A percentile compares a stretch with the other conserved stretches of the same genome.
Evolutionary conservation across 2,888 invertebrate genomes (phyloP).

Genomic region (Drosophila recens): DNA sequence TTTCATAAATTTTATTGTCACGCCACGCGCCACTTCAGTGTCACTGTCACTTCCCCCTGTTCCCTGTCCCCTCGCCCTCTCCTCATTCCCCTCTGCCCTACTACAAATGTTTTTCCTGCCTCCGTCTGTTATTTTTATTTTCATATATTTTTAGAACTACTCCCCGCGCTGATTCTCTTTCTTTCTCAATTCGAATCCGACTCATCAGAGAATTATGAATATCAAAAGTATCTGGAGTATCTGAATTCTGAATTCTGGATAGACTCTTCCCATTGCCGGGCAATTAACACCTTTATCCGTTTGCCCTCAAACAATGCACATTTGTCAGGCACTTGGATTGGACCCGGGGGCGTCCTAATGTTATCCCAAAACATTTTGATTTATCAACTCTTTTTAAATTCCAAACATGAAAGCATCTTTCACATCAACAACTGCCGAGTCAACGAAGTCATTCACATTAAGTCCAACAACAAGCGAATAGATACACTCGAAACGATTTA

Average conservation of each 20-base stretch:
- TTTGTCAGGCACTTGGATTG: slow-evolving; percentile 63
- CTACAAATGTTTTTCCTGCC: slow-evolving; percentile 15
- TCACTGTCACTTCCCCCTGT: slow-evolving; percentile 33
- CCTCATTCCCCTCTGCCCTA: no score
- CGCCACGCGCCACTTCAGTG: slow-evolving; percentile 55
- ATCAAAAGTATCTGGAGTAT: slow-evolving; percentile 31
- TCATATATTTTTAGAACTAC: slow-evolving; percentile 26
- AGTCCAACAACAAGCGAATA: slow-evolving; percentile 57
- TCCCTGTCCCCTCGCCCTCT: background rate
- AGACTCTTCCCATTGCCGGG: slow-evolving; percentile 24
- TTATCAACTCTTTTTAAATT: slow-evolving; percentile 81
- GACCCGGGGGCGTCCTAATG: slow-evolving; percentile 48
- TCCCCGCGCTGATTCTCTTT: background rate
- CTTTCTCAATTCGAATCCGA: background rate
- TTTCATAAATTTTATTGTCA: slow-evolving; percentile 66
- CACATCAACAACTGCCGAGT: slow-evolving; percentile 52
- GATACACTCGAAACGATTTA: slow-evolving; percentile 76
- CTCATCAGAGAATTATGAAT: slow-evolving; percentile 54
- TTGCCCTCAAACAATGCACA: slow-evolving; percentile 42
- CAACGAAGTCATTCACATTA: slow-evolving; percentile 75
- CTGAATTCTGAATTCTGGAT: slow-evolving; percentile 12
- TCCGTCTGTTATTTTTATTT: slow-evolving; percentile 20
- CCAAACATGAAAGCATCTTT: slow-evolving; percentile 71
- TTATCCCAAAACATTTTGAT: slow-evolving; percentile 73
- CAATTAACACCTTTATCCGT: slow-evolving; percentile 72